phyloP scores from a whole-genome alignment of 1,140 invertebrate genomes.

The Spodoptera frugiperda region DNA sequence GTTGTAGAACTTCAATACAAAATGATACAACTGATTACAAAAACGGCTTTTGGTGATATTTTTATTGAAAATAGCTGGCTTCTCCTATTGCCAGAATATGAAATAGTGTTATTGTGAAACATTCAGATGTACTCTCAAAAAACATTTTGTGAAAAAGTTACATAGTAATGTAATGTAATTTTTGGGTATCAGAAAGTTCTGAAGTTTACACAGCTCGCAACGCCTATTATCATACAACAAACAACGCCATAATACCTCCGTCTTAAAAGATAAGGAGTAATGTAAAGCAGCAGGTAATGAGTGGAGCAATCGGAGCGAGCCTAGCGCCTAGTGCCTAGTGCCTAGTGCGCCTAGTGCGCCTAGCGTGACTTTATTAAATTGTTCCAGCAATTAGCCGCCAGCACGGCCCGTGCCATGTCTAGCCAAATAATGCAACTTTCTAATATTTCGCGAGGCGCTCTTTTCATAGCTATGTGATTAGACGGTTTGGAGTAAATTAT shows the following conservation, averaged over 20 bases:
- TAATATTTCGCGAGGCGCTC: slow-evolving; percentile 1
- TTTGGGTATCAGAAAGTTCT: no score
- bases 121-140: no score
- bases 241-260: background rate
- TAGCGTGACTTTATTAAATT: slow-evolving; percentile 36
- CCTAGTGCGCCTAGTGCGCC: background rate
- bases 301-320: background rate
- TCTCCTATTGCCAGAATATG: no score
- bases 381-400: slow-evolving; percentile 20
- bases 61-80: no score
- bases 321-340: no score
- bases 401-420: background rate
- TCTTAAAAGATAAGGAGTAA: slow-evolving; percentile 10
- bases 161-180: no score
- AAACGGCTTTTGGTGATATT: no score
- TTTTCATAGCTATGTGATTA: background rate
- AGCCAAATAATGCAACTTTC: background rate
- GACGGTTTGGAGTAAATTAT: background rate
- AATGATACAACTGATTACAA: no score
- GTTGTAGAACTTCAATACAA: no score
- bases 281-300: background rate
- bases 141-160: no score
- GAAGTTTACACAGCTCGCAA: no score
- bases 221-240: background rate
- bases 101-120: no score